Percentiles rank a stretch among this genome's conserved stretches.
These are phyloP conservation scores for Acrocephalus kingi DNA, from an alignment of 2,113 vertebrate genomes.

Conservation along the genomic window DNA sequence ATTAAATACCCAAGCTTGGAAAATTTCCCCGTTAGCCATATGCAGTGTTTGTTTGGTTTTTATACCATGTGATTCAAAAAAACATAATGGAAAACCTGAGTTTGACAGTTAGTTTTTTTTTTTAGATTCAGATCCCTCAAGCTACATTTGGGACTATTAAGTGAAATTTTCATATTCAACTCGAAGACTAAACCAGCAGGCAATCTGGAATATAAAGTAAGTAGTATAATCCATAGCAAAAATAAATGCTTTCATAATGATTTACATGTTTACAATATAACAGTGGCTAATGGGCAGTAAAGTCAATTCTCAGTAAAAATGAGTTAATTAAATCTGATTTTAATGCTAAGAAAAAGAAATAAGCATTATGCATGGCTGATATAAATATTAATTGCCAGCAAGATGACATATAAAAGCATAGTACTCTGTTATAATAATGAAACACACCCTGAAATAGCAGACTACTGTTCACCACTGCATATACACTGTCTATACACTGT, in stretches of 20 bases:
- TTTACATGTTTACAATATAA: constrained; percentile 42
- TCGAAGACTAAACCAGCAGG: background rate
- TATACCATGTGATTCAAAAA: background rate
- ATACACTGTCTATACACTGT: background rate
- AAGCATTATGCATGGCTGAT: background rate
- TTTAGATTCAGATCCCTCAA: background rate
- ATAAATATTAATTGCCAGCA: constrained; percentile 46
- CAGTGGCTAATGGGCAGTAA: constrained; percentile 23
- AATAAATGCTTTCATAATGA: constrained; percentile 24
- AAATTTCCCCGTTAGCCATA: background rate
- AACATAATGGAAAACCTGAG: background rate
- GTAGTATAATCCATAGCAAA: background rate
- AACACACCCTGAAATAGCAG: background rate
- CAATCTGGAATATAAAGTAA: background rate
- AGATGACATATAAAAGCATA: constrained; percentile 3
- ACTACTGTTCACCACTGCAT: background rate
- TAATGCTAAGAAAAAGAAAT: constrained; percentile 39
- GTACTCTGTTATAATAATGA: constrained; percentile 6
- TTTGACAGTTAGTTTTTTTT: background rate
- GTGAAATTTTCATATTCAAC: background rate
- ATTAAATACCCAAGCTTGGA: background rate
- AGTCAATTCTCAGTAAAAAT: constrained; percentile 51
- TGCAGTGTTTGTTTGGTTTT: rapidly evolving
- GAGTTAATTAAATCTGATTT: constrained; percentile 46
- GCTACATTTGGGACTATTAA: background rate